Evolutionary conservation across 2,888 invertebrate species (phyloP).

Genomic region (Bursaphelenchus okinawaensis): DNA sequence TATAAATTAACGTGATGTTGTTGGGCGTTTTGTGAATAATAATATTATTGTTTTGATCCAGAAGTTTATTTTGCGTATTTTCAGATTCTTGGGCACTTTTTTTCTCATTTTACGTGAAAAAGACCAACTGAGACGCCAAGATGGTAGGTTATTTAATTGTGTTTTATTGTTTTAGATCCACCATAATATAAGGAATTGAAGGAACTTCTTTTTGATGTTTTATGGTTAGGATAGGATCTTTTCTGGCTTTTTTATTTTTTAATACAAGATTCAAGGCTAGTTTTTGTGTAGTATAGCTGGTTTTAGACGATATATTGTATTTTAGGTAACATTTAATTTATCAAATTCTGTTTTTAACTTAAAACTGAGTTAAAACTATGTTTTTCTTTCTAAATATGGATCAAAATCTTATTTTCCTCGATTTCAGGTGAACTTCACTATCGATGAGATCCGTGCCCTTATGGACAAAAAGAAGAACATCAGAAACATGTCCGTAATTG

Average conservation of each 20-base stretch:
- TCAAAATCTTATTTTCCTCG: not conserved
- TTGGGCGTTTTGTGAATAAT: too few relatives aligned
- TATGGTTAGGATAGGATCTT: too few relatives aligned
- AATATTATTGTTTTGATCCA: not conserved
- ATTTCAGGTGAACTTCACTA: conserved; percentile 91
- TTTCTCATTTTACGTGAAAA: not conserved
- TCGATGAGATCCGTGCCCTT: conserved; percentile 98
- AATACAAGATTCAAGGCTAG: too few relatives aligned
- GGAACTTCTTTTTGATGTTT: too few relatives aligned
- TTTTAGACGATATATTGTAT: too few relatives aligned
- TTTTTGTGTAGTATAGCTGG: too few relatives aligned
- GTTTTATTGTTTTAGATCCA: not conserved
- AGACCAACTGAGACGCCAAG: not conserved
- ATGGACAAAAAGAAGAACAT: conserved; percentile 99
- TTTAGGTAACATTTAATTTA: too few relatives aligned
- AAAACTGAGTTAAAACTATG: too few relatives aligned
- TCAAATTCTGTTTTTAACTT: too few relatives aligned
- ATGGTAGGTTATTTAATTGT: not conserved
- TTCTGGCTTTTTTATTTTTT: too few relatives aligned
- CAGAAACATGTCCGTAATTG: conserved; percentile 99
- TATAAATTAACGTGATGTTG: not conserved
- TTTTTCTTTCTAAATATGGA: too few relatives aligned
- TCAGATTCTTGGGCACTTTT: not conserved
- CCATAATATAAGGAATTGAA: not conserved
- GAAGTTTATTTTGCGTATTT: not conserved